These are phyloP conservation scores for Cyanoramphus novaezelandiae DNA, from an alignment of 2,113 vertebrate genomes.

Conservation along the genomic window DNA sequence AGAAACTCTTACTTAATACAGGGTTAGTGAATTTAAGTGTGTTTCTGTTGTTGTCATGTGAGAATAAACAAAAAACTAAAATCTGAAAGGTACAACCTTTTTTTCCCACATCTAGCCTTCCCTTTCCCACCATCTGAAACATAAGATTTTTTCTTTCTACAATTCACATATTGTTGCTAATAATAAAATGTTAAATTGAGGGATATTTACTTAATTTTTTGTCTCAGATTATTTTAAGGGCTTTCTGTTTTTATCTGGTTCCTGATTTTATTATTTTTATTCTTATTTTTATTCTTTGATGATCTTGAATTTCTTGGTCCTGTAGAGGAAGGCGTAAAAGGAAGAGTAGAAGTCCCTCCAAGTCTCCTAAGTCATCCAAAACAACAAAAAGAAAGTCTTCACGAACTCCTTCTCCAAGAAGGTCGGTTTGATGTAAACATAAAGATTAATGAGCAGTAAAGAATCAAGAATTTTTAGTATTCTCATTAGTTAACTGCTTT, in stretches of 20 bases:
- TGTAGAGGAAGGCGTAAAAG: conserved; percentile 83
- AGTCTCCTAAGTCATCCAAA: conserved; percentile 83
- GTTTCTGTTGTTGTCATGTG: not conserved
- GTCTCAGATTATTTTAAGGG: not conserved
- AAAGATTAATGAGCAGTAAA: not conserved
- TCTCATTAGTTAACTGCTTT: not conserved
- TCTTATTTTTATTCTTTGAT: not conserved
- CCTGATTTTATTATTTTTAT: not conserved
- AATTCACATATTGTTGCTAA: not conserved
- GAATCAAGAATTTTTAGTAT: not conserved
- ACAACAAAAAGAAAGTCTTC: conserved; percentile 83
- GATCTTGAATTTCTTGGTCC: conserved; percentile 5
- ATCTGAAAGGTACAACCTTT: not conserved
- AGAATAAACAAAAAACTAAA: not conserved
- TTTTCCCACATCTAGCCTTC: not conserved
- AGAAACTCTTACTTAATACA: not conserved
- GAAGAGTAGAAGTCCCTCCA: conserved; percentile 84
- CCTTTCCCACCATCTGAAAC: not conserved
- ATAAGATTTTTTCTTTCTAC: fast-evolving
- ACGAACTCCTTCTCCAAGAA: conserved; percentile 85
- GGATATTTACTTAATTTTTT: not conserved
- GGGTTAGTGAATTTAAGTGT: not conserved
- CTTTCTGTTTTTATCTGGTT: not conserved
- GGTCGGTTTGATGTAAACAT: conserved; percentile 67
- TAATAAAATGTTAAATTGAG: not conserved